A percentile compares a stretch with the other conserved stretches of the same genome.
Conservation (phyloP, 2,888 invertebrate genomes). For the Choristoneura rosaceana region DNA sequence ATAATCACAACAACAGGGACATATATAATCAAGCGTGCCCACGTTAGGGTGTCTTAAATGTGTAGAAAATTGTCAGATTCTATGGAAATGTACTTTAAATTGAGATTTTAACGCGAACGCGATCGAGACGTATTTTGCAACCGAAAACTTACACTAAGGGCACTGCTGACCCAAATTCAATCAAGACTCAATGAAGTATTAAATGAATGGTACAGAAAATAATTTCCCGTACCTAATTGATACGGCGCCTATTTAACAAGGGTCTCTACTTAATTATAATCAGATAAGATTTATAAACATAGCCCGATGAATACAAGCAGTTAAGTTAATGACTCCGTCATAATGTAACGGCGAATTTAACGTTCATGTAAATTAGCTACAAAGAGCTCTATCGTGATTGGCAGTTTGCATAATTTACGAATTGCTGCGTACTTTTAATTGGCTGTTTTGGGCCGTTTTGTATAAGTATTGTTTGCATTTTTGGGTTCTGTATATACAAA, state of each 20-base stretch:
- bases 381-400: slow-evolving; percentile 30
- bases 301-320: slow-evolving; percentile 13
- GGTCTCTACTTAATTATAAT: slow-evolving; percentile 1
- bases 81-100: too few species aligned
- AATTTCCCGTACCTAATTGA: not conserved
- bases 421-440: slow-evolving; percentile 25
- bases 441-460: not conserved
- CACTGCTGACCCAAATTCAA: too few species aligned
- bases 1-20: too few species aligned
- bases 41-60: too few species aligned
- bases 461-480: not conserved
- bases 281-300: not conserved
- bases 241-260: not conserved
- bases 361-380: slow-evolving; percentile 37
- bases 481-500: too few species aligned
- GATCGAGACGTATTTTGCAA: too few species aligned
- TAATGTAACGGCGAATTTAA: slow-evolving; percentile 25
- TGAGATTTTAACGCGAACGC: too few species aligned
- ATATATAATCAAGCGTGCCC: too few species aligned
- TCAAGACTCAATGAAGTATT: too few species aligned
- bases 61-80: too few species aligned
- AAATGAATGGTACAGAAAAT: too few species aligned
- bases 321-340: slow-evolving; percentile 8
- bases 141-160: too few species aligned
- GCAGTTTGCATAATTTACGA: slow-evolving; percentile 36